Evolutionary conservation across 1,140 invertebrate species (phyloP).

Genomic region (Drosophila funebris): DNA sequence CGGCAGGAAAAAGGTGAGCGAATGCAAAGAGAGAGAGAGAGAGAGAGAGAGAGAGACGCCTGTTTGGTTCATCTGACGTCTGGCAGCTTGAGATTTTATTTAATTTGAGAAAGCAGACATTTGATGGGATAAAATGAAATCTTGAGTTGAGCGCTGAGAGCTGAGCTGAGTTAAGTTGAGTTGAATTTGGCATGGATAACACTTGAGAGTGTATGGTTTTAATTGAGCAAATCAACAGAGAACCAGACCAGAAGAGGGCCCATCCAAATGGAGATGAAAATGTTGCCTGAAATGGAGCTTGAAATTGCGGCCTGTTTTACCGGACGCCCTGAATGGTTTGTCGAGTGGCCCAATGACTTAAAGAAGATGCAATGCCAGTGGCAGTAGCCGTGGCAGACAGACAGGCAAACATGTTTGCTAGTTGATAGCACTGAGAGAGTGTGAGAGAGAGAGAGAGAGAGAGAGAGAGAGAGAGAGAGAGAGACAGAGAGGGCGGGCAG

Average conservation of each 20-base stretch:
- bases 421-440: neutral
- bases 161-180: neutral
- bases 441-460: too few relatives aligned
- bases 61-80: too few relatives aligned
- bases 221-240: conserved; percentile 44
- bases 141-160: too few relatives aligned
- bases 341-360: conserved; percentile 40
- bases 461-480: too few relatives aligned
- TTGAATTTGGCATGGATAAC: neutral
- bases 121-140: neutral
- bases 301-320: conserved; percentile 29
- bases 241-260: neutral
- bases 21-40: too few relatives aligned
- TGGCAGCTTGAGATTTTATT: neutral
- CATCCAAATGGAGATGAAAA: conserved; percentile 5
- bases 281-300: conserved; percentile 30
- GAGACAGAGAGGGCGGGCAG: too few relatives aligned
- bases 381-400: neutral
- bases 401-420: neutral
- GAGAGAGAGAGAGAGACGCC: too few relatives aligned
- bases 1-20: too few relatives aligned
- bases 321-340: neutral
- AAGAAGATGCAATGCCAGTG: conserved; percentile 20
- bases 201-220: conserved; percentile 21
- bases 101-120: neutral